phyloP scores from a whole-genome alignment of 2,888 invertebrate genomes.

The Synanthedon vespiformis region DNA sequence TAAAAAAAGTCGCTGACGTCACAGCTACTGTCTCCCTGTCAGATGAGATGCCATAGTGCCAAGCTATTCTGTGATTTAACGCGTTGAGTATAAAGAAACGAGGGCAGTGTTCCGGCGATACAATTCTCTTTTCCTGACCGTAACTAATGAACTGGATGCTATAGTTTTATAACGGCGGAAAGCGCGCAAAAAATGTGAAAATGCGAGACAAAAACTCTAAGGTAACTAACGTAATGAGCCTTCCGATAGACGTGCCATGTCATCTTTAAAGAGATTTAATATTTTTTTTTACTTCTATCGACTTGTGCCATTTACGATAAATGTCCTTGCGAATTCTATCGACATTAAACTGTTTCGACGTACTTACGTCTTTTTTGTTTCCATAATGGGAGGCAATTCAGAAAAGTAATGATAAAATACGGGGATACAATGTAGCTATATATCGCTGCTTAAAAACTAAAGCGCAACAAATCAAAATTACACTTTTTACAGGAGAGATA shows the following conservation, averaged over 20 bases:
- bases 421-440: no score
- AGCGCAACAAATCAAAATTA: no score
- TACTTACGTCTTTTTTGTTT: no score
- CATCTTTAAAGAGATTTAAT: background rate
- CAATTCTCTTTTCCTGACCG: background rate
- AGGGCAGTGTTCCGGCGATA: background rate
- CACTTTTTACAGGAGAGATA: no score
- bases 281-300: background rate
- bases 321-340: no score
- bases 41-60: background rate
- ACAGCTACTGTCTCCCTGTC: background rate
- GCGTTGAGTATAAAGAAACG: background rate
- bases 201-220: background rate
- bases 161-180: background rate
- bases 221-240: background rate
- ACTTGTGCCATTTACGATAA: no score
- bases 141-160: conserved; percentile 1
- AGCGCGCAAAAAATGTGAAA: background rate
- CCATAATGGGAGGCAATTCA: no score
- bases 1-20: background rate
- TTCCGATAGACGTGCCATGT: background rate
- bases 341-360: no score
- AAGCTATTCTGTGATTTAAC: background rate
- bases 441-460: no score
- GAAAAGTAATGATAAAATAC: no score